Conservation (phyloP, 2,113 vertebrate species). For the Caloenas nicobarica region DNA sequence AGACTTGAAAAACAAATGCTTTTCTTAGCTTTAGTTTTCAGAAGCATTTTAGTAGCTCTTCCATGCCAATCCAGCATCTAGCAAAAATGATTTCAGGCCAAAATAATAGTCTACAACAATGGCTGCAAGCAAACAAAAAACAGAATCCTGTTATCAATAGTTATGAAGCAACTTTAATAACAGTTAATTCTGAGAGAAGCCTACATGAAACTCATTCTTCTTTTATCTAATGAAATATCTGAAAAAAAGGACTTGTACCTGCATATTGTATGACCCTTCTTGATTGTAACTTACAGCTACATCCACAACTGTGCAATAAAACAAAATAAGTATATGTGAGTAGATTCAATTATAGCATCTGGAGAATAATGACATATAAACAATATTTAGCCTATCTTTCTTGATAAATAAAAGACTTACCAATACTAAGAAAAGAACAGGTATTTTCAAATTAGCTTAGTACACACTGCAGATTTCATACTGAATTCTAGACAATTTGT, state of each 20-base stretch:
- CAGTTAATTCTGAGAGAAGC: not conserved
- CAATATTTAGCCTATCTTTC: not conserved
- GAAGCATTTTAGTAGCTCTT: not conserved
- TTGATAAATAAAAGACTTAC: not conserved
- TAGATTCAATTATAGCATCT: not conserved
- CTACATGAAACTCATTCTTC: not conserved
- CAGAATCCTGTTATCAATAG: not conserved
- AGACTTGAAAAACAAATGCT: not conserved
- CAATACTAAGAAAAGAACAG: not conserved
- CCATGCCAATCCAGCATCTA: not conserved
- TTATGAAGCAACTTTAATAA: not conserved
- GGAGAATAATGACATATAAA: not conserved
- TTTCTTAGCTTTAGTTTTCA: not conserved
- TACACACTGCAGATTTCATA: not conserved
- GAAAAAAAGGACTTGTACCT: slow-evolving; percentile 76
- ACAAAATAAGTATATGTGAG: not conserved
- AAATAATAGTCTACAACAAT: not conserved
- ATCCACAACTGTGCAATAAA: slow-evolving; percentile 79
- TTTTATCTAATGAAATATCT: not conserved
- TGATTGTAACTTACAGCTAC: slow-evolving; percentile 83
- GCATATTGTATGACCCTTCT: slow-evolving; percentile 89
- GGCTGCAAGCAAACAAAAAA: not conserved
- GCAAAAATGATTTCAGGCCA: not conserved
- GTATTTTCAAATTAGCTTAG: not conserved
- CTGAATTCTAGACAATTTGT: not conserved